Conservation (phyloP, 2,113 vertebrate species). For the Chaetops frenatus region DNA sequence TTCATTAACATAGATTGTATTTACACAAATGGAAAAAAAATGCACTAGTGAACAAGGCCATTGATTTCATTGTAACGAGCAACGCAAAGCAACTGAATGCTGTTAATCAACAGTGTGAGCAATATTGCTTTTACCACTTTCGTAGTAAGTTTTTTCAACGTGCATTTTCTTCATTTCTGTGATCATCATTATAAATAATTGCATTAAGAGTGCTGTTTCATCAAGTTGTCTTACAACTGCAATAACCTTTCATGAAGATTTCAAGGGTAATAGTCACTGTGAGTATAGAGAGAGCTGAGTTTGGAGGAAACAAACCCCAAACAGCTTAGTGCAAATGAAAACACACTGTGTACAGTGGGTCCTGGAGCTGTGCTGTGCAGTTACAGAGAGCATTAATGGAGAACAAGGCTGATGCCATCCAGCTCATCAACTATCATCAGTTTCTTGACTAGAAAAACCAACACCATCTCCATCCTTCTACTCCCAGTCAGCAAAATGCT, state of each 20-base stretch:
- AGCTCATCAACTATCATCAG: background rate
- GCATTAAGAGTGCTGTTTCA: slow-evolving; percentile 9
- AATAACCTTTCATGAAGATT: background rate
- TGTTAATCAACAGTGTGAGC: background rate
- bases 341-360: background rate
- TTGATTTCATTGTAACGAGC: background rate
- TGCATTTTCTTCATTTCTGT: slow-evolving; percentile 17
- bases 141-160: background rate
- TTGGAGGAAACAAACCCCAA: background rate
- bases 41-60: background rate
- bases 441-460: background rate
- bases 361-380: background rate
- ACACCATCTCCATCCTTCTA: background rate
- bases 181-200: slow-evolving; percentile 20
- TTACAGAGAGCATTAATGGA: background rate
- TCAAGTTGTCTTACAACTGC: slow-evolving; percentile 17
- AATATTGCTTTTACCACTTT: background rate
- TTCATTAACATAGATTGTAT: slow-evolving; percentile 25
- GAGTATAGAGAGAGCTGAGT: background rate
- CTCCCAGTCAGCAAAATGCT: background rate
- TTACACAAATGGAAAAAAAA: slow-evolving; percentile 23
- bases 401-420: background rate
- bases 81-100: background rate
- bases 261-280: background rate
- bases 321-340: background rate